Evolutionary conservation across 53 echinoderm and acorn worm species (phyloP).

Genomic region (Arbacia lixula): DNA sequence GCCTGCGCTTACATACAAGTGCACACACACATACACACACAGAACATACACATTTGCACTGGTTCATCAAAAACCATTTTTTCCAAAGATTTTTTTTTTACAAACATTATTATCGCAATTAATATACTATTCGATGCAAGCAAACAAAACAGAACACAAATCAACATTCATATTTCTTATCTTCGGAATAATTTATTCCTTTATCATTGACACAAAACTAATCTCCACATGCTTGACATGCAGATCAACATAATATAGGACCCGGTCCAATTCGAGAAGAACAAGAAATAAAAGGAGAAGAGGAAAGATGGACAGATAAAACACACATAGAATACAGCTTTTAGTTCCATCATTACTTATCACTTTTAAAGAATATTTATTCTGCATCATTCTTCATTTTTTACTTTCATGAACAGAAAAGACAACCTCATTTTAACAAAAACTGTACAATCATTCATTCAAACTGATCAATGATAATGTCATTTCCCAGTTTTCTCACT

Average conservation of each 20-base stretch:
- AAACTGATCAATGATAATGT: conserved; percentile 12
- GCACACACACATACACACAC: too few relatives aligned
- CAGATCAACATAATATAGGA: conserved; percentile 47
- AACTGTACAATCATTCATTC: conserved; percentile 42
- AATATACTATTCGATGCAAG: too few relatives aligned
- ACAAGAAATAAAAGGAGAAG: conserved; percentile 1
- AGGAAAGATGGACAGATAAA: conserved; percentile 21
- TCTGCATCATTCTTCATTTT: conserved; percentile 34
- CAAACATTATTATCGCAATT: too few relatives aligned
- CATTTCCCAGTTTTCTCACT: conserved; percentile 29
- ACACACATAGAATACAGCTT: conserved; percentile 43
- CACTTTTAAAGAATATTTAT: conserved; percentile 16
- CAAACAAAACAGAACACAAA: background rate
- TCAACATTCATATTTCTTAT: conserved; percentile 28
- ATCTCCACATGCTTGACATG: conserved; percentile 57
- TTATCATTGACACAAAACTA: conserved; percentile 53
- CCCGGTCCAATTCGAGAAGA: conserved; percentile 36
- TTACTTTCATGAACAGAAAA: conserved; percentile 29
- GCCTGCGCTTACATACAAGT: too few relatives aligned
- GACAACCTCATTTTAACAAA: conserved; percentile 22
- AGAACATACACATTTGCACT: too few relatives aligned
- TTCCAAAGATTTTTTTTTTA: too few relatives aligned
- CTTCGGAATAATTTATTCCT: conserved; percentile 61
- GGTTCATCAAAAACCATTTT: too few relatives aligned
- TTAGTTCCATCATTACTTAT: conserved; percentile 30